Base-by-base conservation (phyloP, 2,113 vertebrate genomes). In the Piliocolobus tephrosceles region DNA sequence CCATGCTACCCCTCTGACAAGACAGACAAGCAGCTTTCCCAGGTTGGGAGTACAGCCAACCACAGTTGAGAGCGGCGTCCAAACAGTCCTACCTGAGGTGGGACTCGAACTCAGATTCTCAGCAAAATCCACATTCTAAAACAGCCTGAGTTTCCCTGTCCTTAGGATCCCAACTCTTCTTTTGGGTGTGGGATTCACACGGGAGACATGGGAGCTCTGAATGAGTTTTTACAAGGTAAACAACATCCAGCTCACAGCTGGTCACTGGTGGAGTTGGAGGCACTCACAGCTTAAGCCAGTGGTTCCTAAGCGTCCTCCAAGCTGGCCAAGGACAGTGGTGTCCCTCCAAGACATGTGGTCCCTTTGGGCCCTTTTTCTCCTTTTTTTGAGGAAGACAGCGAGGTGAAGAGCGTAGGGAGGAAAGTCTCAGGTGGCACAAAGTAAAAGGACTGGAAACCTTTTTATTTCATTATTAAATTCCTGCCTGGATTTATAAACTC, bases 381-480 rank as follows among this genome's bases (percentile, higher is more conserved):
- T 32, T 64, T 32, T 93, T 78, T 85, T 78, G 57, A 52, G 6
- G 64, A 92, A 90, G 45, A 85, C 8, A 50, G 0, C 1, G 38
- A 43, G 7, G 20, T 94, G 40, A 23, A 75, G 68, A 76, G 40
- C 9, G 2, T 43, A 45, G 25, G 3, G 13, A 88, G 40, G 2
- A 86, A 76, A 61, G 20, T 90, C 38, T 88, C 43, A 32, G 58
- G 64, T 43, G 40, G 55, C 88, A 96, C 85, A 88, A 96, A 97
- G 22, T 8, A 94, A 73, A 57, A 94, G 43, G 64, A 78, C 27
- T 40, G 13, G 20, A 90, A 72, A 14, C 35, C 70, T 87, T 93
- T 85, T 70, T 47, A 79, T 79, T 79, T 92, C 75, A 89, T 93
- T 75, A 94, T 78, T 94, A 90, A 81, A 95, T 90, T 94, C 52